Conservation (phyloP, 2,113 vertebrate genomes). For the Prietella phreatophila region DNA sequence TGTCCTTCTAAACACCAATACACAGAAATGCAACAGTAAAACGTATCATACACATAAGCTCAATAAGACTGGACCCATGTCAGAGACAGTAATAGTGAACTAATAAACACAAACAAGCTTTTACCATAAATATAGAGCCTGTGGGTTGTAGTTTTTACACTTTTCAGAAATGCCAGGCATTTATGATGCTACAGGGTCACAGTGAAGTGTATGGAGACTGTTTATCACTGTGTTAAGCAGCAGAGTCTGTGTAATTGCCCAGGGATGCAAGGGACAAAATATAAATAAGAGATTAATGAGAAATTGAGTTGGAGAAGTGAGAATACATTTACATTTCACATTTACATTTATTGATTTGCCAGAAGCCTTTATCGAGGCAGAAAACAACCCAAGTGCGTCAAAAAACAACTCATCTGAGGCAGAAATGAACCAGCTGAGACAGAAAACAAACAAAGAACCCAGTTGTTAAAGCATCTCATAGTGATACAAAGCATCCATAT, state of each 20-base stretch:
- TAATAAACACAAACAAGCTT: background rate
- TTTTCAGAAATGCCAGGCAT: background rate
- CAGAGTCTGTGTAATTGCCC: background rate
- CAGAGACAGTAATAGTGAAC: background rate
- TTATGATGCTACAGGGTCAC: background rate
- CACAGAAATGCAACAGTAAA: conserved; percentile 8
- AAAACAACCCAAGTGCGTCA: background rate
- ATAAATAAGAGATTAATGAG: background rate
- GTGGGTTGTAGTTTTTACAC: background rate
- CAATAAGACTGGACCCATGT: background rate
- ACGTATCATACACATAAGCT: background rate
- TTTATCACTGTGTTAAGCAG: background rate
- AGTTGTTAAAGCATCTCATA: background rate
- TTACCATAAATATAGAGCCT: background rate
- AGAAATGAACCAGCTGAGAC: background rate
- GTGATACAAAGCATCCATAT: background rate
- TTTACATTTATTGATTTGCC: background rate
- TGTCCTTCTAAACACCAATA: background rate
- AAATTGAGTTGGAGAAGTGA: conserved; percentile 13
- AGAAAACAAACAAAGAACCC: background rate
- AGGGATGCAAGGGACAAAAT: background rate
- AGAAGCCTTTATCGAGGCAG: background rate
- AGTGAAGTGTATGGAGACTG: background rate
- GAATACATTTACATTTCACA: background rate
- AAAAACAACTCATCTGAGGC: background rate